Conservation (phyloP, 2,797 vertebrate genomes). For the Bradypodion pumilum region DNA sequence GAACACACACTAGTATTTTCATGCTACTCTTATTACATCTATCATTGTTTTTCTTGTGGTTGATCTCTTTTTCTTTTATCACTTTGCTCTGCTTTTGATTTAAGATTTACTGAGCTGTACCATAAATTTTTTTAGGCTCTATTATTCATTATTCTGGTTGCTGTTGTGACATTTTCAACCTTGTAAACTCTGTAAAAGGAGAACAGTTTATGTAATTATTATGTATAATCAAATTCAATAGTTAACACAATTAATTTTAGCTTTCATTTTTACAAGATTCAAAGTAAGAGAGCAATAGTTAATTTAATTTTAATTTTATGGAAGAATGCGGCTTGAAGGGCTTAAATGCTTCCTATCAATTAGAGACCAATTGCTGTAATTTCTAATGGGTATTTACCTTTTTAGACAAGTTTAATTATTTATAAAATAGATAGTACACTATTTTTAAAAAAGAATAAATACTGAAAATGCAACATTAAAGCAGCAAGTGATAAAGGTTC, state of each 20-base stretch:
- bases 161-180: neutral
- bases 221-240: conserved; percentile 47
- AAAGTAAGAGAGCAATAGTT: conserved; percentile 28
- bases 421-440: conserved; percentile 8
- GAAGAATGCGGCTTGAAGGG: conserved; percentile 39
- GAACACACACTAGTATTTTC: neutral
- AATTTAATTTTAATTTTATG: conserved; percentile 26
- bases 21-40: neutral
- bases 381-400: conserved; percentile 27
- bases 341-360: conserved; percentile 41
- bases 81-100: neutral
- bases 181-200: conserved; percentile 18
- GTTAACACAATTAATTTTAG: conserved; percentile 52
- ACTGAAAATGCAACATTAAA: neutral
- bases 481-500: neutral
- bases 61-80: neutral
- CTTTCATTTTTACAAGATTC: conserved; percentile 24
- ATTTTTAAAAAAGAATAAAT: conserved; percentile 1
- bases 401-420: neutral
- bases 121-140: neutral
- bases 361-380: conserved; percentile 47
- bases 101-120: neutral
- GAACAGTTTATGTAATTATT: conserved; percentile 1
- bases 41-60: neutral
- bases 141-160: neutral